phyloP scores from a whole-genome alignment of 2,113 vertebrate genomes.

The Hydropotes inermis region DNA sequence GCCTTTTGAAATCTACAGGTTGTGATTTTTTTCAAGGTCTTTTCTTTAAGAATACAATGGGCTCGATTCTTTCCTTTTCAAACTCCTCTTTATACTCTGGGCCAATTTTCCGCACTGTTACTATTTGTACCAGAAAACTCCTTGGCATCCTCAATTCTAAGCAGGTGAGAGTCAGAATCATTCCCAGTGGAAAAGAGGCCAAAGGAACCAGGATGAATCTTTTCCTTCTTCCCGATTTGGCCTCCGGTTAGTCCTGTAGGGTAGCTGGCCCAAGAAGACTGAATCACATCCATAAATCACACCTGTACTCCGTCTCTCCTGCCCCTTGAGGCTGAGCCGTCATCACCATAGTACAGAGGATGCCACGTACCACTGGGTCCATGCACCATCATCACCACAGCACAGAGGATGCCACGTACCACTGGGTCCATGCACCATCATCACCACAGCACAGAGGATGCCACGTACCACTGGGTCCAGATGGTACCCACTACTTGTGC shows the following conservation, averaged over 20 bases:
- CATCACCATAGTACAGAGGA: background rate
- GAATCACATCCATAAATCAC: background rate
- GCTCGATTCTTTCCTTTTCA: background rate
- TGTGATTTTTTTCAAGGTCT: background rate
- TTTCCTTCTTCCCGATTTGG: background rate
- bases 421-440: background rate
- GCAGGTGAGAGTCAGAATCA: background rate
- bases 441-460: background rate
- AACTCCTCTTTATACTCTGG: background rate
- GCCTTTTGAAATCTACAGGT: background rate
- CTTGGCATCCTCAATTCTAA: background rate
- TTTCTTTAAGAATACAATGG: constrained; percentile 33
- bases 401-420: too few species aligned
- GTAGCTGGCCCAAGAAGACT: background rate
- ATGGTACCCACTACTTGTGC: background rate
- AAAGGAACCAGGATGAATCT: background rate
- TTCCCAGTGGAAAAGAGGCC: background rate
- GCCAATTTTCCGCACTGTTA: background rate
- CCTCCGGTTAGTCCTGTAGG: too few species aligned
- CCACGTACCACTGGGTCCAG: background rate
- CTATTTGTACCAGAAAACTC: constrained; percentile 7
- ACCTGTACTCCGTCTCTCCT: background rate
- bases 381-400: background rate
- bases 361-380: background rate
- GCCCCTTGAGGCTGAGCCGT: background rate